Percentiles rank a stretch among this genome's conserved stretches.
Conservation (phyloP, 2,113 vertebrate species). For the Montifringilla adamsi region DNA sequence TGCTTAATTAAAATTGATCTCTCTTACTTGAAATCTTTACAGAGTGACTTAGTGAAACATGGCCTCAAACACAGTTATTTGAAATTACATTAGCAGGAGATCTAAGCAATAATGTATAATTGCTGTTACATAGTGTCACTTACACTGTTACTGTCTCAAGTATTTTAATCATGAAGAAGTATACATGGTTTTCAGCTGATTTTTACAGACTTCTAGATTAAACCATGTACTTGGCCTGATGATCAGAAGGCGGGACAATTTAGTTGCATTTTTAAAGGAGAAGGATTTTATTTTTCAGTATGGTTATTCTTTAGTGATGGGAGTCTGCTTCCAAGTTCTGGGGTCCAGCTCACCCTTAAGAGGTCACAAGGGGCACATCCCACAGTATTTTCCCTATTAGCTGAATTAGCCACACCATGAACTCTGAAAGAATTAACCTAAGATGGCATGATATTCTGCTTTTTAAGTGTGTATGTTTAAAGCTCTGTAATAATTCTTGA, state of each 20-base stretch:
- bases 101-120: slow-evolving; percentile 20
- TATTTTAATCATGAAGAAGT: background rate
- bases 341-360: background rate
- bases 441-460: background rate
- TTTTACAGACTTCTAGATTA: background rate
- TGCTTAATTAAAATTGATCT: slow-evolving; percentile 73
- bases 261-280: background rate
- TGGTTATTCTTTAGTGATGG: background rate
- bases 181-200: background rate
- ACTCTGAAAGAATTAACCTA: background rate
- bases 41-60: slow-evolving; percentile 43
- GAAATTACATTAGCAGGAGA: slow-evolving; percentile 35
- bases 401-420: background rate
- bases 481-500: background rate
- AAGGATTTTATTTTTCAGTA: background rate
- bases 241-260: background rate
- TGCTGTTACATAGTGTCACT: background rate
- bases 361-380: background rate
- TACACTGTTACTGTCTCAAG: background rate
- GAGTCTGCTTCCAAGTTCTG: background rate
- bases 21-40: slow-evolving; percentile 66
- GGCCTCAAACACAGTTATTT: slow-evolving; percentile 26
- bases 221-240: rapidly evolving
- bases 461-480: background rate
- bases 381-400: background rate